These are phyloP conservation scores for Phalacrocorax aristotelis DNA, from an alignment of 2,113 vertebrate species.

Conservation along the genomic window DNA sequence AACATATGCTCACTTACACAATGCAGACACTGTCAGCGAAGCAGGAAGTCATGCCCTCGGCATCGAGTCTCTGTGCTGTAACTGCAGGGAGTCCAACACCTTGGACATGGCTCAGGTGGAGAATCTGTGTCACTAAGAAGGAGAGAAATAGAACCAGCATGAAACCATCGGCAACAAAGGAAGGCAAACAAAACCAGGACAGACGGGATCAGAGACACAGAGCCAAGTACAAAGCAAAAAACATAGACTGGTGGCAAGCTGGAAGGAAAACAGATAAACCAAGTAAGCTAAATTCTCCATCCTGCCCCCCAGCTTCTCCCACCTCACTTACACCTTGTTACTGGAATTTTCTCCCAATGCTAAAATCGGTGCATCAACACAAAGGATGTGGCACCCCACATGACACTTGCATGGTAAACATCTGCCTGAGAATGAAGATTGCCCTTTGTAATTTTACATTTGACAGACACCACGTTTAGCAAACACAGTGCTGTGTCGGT, in stretches of 20 bases:
- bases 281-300: neutral
- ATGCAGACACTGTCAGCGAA: neutral
- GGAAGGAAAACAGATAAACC: constrained; percentile 29
- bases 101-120: constrained; percentile 25
- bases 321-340: neutral
- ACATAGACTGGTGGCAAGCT: neutral
- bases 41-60: neutral
- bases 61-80: neutral
- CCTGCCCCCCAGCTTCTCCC: neutral
- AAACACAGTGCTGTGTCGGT: neutral
- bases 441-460: neutral
- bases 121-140: constrained; percentile 29
- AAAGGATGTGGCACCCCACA: neutral
- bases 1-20: neutral
- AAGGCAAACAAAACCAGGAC: constrained; percentile 37
- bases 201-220: constrained; percentile 10
- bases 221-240: constrained; percentile 33
- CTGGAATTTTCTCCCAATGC: neutral
- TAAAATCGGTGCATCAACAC: neutral
- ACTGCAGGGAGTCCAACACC: constrained; percentile 46
- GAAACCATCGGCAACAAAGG: constrained; percentile 30
- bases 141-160: constrained; percentile 20
- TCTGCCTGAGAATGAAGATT: neutral
- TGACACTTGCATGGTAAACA: neutral
- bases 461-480: neutral